Base-by-base conservation (phyloP, 2,797 vertebrate species). In the Enteromius radiatus region DNA sequence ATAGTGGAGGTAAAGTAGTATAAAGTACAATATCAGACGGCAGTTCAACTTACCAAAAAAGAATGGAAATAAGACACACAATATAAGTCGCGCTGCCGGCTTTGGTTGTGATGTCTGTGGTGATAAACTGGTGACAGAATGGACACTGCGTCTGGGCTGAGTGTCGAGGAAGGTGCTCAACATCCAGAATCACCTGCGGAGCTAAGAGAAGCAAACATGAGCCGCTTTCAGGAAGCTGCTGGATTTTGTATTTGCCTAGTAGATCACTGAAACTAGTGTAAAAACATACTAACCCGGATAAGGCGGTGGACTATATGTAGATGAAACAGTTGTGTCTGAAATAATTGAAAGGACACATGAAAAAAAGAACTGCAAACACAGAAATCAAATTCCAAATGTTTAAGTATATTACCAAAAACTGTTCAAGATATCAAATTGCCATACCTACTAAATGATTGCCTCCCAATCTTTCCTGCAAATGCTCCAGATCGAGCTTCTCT, bases 101-200 rank as follows among this genome's bases (percentile, higher is more conserved):
- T 0, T 87, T 86, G 2, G 74, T 75, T 0, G 6, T 56, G 0
- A 86, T 89, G 76, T 94, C 92, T 14, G 94, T 94, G 43, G 41
- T 76, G 21, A 95, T 5, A 45, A 84, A 94, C 87, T 92, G 80
- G 0, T 0, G 47, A 82, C 94, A 95, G 69, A 86, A 85, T 0
- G 93, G 93, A 74, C 94, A 95, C 84, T 91, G 91, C 0, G 91
- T 94, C 78, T 54, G 90, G 73, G 85, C 63, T 0, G 93, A 84
- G 14, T 2, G 0, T 1, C 31, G 0, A 0, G 92, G 90, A 49
- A 95, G 86, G 0, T 90, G 74, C 0, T 84, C 10, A 41, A 88
- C 0, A 14, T 95, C 90, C 85, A 92, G 56, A 80, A 92, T 88
- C 41, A 94, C 90, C 56, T 21, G 8, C 8, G 94, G 94, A n/a